phyloP scores from a whole-genome alignment of 2,888 invertebrate genomes.

The Athalia rosae region DNA sequence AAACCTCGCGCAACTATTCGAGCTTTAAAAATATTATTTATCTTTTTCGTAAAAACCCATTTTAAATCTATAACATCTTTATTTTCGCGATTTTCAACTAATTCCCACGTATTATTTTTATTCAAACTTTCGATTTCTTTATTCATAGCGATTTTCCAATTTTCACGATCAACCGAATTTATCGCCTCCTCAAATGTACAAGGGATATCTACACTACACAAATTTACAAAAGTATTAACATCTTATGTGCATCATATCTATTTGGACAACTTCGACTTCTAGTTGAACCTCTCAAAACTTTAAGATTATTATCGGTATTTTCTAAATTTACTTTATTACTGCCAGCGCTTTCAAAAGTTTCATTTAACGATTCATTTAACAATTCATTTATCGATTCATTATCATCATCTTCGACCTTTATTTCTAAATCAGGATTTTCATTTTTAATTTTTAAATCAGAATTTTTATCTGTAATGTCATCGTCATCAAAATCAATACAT shows the following conservation, averaged over 20 bases:
- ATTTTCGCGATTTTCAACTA: slow-evolving; percentile 58
- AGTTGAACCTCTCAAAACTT: too few relatives aligned
- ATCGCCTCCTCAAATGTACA: slow-evolving; percentile 61
- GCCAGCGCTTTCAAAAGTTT: too few relatives aligned
- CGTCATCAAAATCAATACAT: too few relatives aligned
- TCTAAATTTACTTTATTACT: too few relatives aligned
- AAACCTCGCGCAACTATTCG: slow-evolving; percentile 49
- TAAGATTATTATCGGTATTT: too few relatives aligned
- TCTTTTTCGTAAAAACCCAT: slow-evolving; percentile 62
- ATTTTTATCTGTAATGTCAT: too few relatives aligned
- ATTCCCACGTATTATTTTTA: slow-evolving; percentile 63
- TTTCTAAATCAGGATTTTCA: too few relatives aligned
- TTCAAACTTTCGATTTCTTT: slow-evolving; percentile 59
- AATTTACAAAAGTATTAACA: slow-evolving; percentile 57
- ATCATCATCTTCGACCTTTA: too few relatives aligned
- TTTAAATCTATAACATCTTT: slow-evolving; percentile 61
- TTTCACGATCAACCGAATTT: slow-evolving; percentile 49
- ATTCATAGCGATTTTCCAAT: slow-evolving; percentile 60
- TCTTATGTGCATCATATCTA: slow-evolving; percentile 1
- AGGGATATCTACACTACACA: slow-evolving; percentile 57
- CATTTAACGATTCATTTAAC: too few relatives aligned
- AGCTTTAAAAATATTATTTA: slow-evolving; percentile 55
- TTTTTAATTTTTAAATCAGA: too few relatives aligned
- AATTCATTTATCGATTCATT: too few relatives aligned
- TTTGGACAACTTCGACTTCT: too few relatives aligned